These are phyloP conservation scores for Anguilla rostrata DNA, from an alignment of 2,113 vertebrate species.

Conservation along the genomic window DNA sequence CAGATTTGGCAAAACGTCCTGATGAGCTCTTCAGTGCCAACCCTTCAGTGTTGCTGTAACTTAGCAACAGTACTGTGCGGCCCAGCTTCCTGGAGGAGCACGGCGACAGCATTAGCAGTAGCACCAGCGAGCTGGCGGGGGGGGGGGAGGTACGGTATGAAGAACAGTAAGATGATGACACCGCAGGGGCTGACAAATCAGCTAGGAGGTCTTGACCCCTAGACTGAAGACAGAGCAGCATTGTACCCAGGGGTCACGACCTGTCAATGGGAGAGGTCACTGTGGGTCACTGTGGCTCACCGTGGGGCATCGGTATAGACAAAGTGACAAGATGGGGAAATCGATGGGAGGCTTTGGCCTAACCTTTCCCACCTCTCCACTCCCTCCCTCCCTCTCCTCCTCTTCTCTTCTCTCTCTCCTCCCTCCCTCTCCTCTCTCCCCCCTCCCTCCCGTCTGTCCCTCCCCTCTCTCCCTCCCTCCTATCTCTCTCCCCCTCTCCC, in stretches of 20 bases:
- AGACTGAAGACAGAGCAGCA: neutral
- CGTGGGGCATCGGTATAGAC: neutral
- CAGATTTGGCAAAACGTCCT: neutral
- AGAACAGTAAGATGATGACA: neutral
- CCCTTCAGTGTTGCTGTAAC: neutral
- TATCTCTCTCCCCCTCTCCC: neutral
- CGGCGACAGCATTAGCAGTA: neutral
- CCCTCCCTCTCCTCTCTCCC: no score
- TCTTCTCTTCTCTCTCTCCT: no score
- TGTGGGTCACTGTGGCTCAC: no score
- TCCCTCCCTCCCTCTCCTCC: no score
- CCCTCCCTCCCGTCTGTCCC: accelerated
- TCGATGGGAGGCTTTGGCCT: neutral
- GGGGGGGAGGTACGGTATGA: neutral
- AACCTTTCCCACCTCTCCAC: neutral
- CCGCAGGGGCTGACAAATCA: neutral
- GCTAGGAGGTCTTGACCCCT: neutral
- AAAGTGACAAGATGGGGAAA: neutral
- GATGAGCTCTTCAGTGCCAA: neutral
- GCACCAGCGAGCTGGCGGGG: neutral
- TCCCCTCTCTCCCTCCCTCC: no score
- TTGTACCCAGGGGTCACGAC: neutral
- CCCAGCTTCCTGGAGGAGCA: neutral
- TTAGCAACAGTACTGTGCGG: neutral
- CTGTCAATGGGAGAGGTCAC: neutral